Evolutionary conservation across 2,888 invertebrate genomes (phyloP), one percentile per base, ranked within the genome.

Genomic region (Acanthosepion esculentum): DNA sequence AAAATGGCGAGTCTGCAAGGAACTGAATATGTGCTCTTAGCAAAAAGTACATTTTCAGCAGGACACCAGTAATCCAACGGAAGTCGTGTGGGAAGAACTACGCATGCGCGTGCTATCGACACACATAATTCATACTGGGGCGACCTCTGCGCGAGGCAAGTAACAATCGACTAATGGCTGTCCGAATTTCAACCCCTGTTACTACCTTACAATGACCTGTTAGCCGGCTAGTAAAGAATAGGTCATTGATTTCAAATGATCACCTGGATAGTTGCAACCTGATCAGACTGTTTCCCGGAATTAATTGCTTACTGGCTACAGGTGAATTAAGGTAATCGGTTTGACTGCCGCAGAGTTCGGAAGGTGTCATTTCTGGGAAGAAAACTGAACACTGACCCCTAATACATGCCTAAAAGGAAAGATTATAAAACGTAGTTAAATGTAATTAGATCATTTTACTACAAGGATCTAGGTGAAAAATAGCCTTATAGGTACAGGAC

Each of bases 131-230:
- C n/a, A 12, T n/a, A n/a, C 78, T 10, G 78, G 15, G 78, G 3
- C n/a, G 78, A 78, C 78, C 78, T n/a, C 12, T n/a, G 12, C n/a
- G 15, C 78, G n/a, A 10, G 78, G n/a, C 78, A 78, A n/a, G n/a
- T 78, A 78, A 78, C n/a, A 78, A 78, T 33, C 78, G n/a, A 78
- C 78, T 78, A 78, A 78, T 78, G 78, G 78, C 78, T n/a, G 78
- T 78, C n/a, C 78, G 78, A n/a, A 78, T n/a, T 78, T n/a, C 78
- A 18, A 15, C n/a, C 78, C 78, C n/a, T 78, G 78, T 78, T 78
- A 12, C 78, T 78, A n/a, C n/a, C 78, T 12, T 78, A 33, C n/a
- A 7, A 10, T 78, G 78, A 78, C 78, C 78, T n/a, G n/a, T n/a
- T n/a, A n/a, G n/a, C 78, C n/a, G 78, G 78, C n/a, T n/a, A 78